phyloP scores from a whole-genome alignment of 2,888 invertebrate genomes.

The Zaprionus obscuricornis region DNA sequence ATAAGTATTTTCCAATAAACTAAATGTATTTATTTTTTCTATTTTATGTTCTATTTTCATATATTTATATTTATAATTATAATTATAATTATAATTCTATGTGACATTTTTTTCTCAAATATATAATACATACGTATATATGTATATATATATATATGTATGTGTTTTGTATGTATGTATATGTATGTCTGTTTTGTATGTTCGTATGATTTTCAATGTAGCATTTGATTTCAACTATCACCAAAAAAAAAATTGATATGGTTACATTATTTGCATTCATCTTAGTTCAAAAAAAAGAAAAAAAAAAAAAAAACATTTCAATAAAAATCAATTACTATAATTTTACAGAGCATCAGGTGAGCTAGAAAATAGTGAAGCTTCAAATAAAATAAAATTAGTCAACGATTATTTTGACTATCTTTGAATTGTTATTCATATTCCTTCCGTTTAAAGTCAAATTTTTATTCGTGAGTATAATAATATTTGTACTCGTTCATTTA shows the following conservation, averaged over 20 bases:
- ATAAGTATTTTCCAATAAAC: constrained; percentile 54
- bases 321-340: constrained; percentile 1
- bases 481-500: no score
- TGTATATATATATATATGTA: constrained; percentile 42
- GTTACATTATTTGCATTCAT: constrained; percentile 28
- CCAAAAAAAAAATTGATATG: constrained; percentile 20
- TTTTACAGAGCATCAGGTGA: constrained; percentile 44
- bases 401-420: no score
- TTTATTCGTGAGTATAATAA: no score
- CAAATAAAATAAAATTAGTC: no score
- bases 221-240: constrained; percentile 30
- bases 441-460: no score
- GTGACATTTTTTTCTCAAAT: constrained; percentile 38
- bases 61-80: constrained; percentile 4
- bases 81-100: constrained; percentile 21
- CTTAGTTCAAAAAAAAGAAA: neutral
- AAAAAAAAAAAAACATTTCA: neutral
- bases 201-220: constrained; percentile 45
- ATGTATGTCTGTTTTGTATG: constrained; percentile 32
- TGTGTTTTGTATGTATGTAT: constrained; percentile 20
- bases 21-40: constrained; percentile 65
- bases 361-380: constrained; percentile 22
- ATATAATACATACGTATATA: constrained; percentile 36
- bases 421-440: no score
- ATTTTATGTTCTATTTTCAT: constrained; percentile 27